Percentiles rank a stretch among this genome's conserved stretches.
phyloP scores from a whole-genome alignment of 2,888 invertebrate genomes.

The Halocaridina rubra region DNA sequence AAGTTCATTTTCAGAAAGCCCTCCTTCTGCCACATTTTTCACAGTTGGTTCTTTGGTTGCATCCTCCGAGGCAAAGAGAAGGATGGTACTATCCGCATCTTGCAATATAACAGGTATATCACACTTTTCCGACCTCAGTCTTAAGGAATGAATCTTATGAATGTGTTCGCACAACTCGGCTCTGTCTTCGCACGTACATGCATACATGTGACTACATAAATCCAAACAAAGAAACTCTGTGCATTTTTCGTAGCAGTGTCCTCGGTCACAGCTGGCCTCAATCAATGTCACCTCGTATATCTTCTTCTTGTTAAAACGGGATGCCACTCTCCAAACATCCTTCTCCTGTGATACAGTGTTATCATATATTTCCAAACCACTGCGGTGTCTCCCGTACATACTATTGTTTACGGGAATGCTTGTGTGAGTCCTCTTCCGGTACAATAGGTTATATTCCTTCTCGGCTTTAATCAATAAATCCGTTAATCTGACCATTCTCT shows the following conservation, averaged over 20 bases:
- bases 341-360: not conserved
- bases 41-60: no score
- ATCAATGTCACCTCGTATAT: not conserved
- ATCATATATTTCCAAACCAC: not conserved
- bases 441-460: not conserved
- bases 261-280: not conserved
- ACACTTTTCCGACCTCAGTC: not conserved
- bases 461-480: not conserved
- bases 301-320: not conserved
- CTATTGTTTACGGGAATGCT: not conserved
- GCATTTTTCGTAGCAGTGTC: not conserved
- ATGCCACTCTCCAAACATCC: not conserved
- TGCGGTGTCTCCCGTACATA: not conserved
- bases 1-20: no score
- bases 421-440: not conserved
- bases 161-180: not conserved
- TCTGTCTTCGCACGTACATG: not conserved
- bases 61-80: no score
- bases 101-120: no score
- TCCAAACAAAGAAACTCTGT: not conserved
- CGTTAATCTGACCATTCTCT: not conserved
- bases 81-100: no score
- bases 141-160: not conserved
- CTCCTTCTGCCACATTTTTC: no score
- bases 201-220: not conserved